phyloP scores from a whole-genome alignment of 2,888 invertebrate species.

The Halictus quadricinctus region DNA sequence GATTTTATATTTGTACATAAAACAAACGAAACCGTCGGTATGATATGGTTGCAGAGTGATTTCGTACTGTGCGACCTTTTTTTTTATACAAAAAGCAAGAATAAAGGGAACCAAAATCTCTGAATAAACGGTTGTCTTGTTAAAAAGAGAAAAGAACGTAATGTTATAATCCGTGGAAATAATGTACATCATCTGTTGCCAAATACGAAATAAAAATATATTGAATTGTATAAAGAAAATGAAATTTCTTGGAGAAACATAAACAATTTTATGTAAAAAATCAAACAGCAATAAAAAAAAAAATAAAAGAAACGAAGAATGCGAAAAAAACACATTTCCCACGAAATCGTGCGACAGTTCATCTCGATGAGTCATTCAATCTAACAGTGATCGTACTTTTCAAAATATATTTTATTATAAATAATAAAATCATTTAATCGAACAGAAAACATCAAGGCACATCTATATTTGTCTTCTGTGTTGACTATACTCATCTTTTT shows the following conservation, averaged over 20 bases:
- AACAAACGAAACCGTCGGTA: constrained; percentile 45
- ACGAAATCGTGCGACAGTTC: background rate
- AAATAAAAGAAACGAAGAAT: constrained; percentile 3
- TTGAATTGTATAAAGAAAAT: constrained; percentile 44
- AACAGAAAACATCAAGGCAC: constrained; percentile 76
- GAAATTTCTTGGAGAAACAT: constrained; percentile 30
- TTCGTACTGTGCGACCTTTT: constrained; percentile 59
- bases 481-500: constrained; percentile 31
- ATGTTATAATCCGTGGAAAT: constrained; percentile 62
- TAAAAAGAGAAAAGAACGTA: constrained; percentile 46
- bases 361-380: constrained; percentile 20
- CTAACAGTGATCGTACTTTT: constrained; percentile 41
- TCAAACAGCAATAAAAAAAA: background rate
- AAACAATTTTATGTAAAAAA: constrained; percentile 30
- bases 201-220: constrained; percentile 71
- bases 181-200: constrained; percentile 69
- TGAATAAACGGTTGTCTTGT: constrained; percentile 64
- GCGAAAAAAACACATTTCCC: background rate
- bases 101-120: constrained; percentile 66
- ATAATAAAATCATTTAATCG: constrained; percentile 60
- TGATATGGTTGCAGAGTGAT: constrained; percentile 56
- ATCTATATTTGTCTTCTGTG: constrained; percentile 64
- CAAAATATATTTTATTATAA: constrained; percentile 60
- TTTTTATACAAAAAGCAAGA: constrained; percentile 56
- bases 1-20: constrained; percentile 79